These are phyloP conservation scores for Busseola fusca DNA, from an alignment of 2,888 invertebrate species.

Conservation along the genomic window DNA sequence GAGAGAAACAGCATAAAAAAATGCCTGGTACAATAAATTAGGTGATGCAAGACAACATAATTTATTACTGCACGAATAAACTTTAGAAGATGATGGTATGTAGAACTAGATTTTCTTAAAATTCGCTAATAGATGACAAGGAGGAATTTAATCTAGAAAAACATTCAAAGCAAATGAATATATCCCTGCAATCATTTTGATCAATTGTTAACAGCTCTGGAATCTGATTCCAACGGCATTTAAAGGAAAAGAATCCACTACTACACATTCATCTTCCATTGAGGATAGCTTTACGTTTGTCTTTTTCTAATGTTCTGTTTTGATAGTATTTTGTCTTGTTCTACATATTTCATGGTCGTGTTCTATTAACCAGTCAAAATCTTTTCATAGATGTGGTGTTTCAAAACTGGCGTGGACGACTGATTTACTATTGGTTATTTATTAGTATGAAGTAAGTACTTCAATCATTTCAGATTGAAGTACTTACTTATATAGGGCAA, in stretches of 20 bases:
- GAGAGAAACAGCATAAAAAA: background rate
- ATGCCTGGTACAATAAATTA: background rate
- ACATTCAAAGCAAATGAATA: background rate
- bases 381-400: constrained; percentile 37
- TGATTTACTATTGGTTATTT: constrained; percentile 47
- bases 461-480: background rate
- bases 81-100: background rate
- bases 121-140: background rate
- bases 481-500: constrained; percentile 13
- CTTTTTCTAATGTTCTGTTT: constrained; percentile 24
- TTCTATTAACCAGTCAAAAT: constrained; percentile 26
- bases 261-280: constrained; percentile 16
- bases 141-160: background rate
- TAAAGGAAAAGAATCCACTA: constrained; percentile 19
- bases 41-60: background rate
- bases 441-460: constrained; percentile 31
- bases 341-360: constrained; percentile 30
- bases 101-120: background rate
- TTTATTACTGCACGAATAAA: background rate
- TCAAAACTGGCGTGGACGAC: constrained; percentile 21
- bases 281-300: background rate
- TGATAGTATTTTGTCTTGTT: constrained; percentile 29
- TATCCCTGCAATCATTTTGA: background rate
- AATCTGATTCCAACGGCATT: constrained; percentile 4
- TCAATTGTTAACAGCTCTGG: background rate